These are phyloP conservation scores for Athene noctua DNA, from an alignment of 2,113 vertebrate species.

Conservation along the genomic window DNA sequence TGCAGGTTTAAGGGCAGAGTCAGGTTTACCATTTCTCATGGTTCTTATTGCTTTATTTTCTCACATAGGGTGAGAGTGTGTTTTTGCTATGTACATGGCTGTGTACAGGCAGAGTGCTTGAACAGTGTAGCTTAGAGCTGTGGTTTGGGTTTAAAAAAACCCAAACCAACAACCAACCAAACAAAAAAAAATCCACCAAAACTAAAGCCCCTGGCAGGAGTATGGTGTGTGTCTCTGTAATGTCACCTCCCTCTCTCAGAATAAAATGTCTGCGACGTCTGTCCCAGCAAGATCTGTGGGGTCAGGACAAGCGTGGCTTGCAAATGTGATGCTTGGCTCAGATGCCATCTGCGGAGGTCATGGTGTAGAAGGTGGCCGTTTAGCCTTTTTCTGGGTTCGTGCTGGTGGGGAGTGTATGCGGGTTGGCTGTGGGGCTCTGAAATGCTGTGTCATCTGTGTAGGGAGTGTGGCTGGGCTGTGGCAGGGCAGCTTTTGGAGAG, in stretches of 20 bases:
- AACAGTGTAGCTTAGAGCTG: not conserved
- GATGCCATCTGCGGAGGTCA: not conserved
- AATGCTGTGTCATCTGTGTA: not conserved
- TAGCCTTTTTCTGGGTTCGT: not conserved
- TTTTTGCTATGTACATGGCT: not conserved
- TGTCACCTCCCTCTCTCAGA: rapidly evolving
- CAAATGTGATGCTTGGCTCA: not conserved
- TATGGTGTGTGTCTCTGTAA: not conserved
- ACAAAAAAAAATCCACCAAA: not conserved
- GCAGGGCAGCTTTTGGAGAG: not conserved
- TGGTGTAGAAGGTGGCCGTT: not conserved
- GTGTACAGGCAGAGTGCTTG: not conserved
- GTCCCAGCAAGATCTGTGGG: not conserved
- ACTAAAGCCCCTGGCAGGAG: not conserved
- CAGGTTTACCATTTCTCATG: too few species aligned
- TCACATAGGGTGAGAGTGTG: rapidly evolving
- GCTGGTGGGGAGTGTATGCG: rapidly evolving
- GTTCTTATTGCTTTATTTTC: not conserved
- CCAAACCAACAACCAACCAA: not conserved
- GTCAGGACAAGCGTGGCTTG: not conserved
- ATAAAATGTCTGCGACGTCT: not conserved
- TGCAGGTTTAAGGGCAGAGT: not conserved
- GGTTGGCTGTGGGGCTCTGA: not conserved
- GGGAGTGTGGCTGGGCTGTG: not conserved
- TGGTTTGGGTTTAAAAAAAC: not conserved